Conservation (phyloP, 2,888 invertebrate species). For the Plemyria rubiginata region DNA sequence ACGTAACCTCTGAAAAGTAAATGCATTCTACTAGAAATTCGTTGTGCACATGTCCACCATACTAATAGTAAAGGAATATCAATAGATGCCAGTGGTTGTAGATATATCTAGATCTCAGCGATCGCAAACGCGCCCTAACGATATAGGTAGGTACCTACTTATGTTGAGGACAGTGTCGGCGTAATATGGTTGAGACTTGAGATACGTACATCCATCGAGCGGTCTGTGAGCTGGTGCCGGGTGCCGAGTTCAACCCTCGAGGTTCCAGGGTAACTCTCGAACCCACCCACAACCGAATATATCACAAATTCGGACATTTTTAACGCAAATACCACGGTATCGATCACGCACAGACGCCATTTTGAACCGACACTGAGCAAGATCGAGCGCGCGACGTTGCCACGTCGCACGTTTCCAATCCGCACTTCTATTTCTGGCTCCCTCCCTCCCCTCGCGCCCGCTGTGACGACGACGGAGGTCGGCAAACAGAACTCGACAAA, state of each 20-base stretch:
- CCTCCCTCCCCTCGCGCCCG: slow-evolving; percentile 62
- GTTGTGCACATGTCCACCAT: slow-evolving; percentile 51
- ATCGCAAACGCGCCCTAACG: slow-evolving; percentile 54
- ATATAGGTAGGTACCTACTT: slow-evolving; percentile 59
- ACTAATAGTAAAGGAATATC: slow-evolving; percentile 48
- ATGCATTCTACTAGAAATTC: slow-evolving; percentile 51
- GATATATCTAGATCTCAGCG: slow-evolving; percentile 61
- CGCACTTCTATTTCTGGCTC: slow-evolving; percentile 81
- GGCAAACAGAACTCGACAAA: slow-evolving; percentile 74
- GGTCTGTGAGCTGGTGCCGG: slow-evolving; percentile 72
- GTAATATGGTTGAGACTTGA: slow-evolving; percentile 79
- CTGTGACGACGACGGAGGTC: slow-evolving; percentile 68
- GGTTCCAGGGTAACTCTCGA: slow-evolving; percentile 75
- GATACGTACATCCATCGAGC: slow-evolving; percentile 83
- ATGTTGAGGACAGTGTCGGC: slow-evolving; percentile 70
- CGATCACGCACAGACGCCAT: slow-evolving; percentile 85
- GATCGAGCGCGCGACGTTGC: slow-evolving; percentile 77
- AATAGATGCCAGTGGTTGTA: slow-evolving; percentile 59
- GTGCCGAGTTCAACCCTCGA: slow-evolving; percentile 69
- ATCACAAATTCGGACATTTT: slow-evolving; percentile 80
- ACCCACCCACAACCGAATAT: slow-evolving; percentile 79
- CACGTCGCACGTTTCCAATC: slow-evolving; percentile 78
- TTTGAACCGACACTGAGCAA: slow-evolving; percentile 82
- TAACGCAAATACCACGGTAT: slow-evolving; percentile 80
- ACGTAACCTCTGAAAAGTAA: slow-evolving; percentile 33